These are phyloP conservation scores for Morelia viridis DNA, from an alignment of 2,797 vertebrate species.

Conservation along the genomic window DNA sequence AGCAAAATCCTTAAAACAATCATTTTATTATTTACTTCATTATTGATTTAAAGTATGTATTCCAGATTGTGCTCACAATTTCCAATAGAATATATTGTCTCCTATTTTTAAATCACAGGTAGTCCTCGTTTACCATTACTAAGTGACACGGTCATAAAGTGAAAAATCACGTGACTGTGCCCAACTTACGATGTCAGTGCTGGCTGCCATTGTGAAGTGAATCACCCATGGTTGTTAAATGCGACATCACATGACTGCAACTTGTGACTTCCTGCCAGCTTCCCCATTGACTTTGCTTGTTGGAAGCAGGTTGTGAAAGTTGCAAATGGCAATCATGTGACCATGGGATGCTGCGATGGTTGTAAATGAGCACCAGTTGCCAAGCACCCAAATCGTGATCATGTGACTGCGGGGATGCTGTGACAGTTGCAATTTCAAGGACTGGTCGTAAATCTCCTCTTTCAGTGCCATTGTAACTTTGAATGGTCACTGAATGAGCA, in stretches of 20 bases:
- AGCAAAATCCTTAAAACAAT: too few species aligned
- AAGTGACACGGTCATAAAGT: neutral
- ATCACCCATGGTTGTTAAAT: neutral
- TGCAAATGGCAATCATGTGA: neutral
- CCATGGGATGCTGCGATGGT: neutral
- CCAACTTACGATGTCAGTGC: neutral
- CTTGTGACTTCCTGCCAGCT: neutral
- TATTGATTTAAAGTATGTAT: too few species aligned
- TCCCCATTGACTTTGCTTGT: neutral
- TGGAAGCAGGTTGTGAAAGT: neutral
- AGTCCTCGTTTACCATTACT: neutral
- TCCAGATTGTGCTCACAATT: too few species aligned
- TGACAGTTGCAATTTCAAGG: too few species aligned
- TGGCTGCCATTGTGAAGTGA: neutral
- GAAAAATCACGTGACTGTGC: neutral
- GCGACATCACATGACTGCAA: neutral
- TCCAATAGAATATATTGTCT: too few species aligned
- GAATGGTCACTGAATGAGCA: neutral
- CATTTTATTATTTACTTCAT: too few species aligned
- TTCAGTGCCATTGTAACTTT: neutral
- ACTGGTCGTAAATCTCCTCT: neutral
- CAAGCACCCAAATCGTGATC: neutral
- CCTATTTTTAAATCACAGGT: neutral
- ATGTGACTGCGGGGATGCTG: too few species aligned
- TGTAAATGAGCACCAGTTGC: neutral